Percentiles rank a stretch among this genome's conserved stretches.
phyloP scores from a whole-genome alignment of 2,888 invertebrate genomes.

The Amiota minor region DNA sequence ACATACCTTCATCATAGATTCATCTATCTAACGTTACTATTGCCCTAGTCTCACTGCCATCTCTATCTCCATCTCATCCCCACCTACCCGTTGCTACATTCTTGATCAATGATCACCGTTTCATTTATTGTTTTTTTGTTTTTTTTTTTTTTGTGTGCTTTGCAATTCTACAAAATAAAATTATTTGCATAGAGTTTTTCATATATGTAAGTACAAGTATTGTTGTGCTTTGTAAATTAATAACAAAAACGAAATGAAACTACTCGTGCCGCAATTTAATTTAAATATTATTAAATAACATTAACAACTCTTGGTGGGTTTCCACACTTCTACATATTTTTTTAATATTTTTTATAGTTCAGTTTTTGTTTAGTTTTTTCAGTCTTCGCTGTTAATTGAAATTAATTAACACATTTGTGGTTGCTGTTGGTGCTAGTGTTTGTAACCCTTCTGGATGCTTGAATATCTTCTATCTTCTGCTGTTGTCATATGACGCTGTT shows the following conservation, averaged over 20 bases:
- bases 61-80: too few species aligned
- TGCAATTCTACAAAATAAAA: too few species aligned
- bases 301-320: background rate
- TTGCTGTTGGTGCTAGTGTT: background rate
- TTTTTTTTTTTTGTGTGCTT: too few species aligned
- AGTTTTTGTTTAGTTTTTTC: conserved; percentile 41
- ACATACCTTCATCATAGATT: too few species aligned
- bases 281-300: conserved; percentile 17
- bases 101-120: too few species aligned
- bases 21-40: too few species aligned
- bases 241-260: too few species aligned
- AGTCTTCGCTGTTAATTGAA: conserved; percentile 59
- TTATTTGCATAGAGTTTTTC: background rate
- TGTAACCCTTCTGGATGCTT: conserved; percentile 15
- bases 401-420: conserved; percentile 62
- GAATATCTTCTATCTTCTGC: conserved; percentile 14
- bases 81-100: too few species aligned
- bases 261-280: conserved; percentile 37
- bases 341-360: conserved; percentile 13
- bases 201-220: too few species aligned
- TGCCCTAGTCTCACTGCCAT: too few species aligned
- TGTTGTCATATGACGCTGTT: conserved; percentile 59
- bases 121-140: too few species aligned
- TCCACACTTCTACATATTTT: background rate
- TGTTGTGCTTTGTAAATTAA: conserved; percentile 38